Conservation (phyloP, 2,797 vertebrate species). For the Balearica regulorum region DNA sequence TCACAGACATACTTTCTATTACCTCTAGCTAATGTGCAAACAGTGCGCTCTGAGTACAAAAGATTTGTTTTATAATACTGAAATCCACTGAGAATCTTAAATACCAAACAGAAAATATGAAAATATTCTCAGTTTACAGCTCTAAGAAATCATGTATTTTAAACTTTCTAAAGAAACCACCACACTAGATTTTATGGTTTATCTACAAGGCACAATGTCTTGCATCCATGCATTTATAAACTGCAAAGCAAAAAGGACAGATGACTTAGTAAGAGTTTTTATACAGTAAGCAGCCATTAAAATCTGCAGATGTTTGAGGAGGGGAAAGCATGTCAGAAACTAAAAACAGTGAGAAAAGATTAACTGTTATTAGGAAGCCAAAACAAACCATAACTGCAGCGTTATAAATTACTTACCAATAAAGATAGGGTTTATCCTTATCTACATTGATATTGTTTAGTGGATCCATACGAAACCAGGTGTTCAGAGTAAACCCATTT, state of each 20-base stretch:
- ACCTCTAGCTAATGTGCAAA: not conserved
- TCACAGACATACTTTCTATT: not conserved
- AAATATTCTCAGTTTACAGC: not conserved
- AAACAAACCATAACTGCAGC: not conserved
- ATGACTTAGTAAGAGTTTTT: not conserved
- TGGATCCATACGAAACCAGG: conserved; percentile 99
- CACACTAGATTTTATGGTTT: not conserved
- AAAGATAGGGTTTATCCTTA: conserved; percentile 99
- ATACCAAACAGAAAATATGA: not conserved
- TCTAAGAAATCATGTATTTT: not conserved
- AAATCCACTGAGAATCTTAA: not conserved
- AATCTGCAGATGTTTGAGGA: not conserved
- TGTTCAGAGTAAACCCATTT: conserved; percentile 96
- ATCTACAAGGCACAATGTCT: not conserved
- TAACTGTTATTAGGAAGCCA: not conserved
- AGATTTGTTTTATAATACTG: not conserved
- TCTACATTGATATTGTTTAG: conserved; percentile 96
- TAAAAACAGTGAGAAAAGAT: not conserved
- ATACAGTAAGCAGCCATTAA: not conserved
- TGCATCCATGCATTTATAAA: not conserved
- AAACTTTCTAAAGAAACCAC: not conserved
- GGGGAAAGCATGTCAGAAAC: not conserved
- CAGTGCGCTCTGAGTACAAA: fast-evolving
- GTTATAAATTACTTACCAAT: conserved; percentile 83
- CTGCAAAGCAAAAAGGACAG: not conserved